Base-by-base conservation (phyloP, 1,140 invertebrate species). In the Frieseomelitta varia region DNA sequence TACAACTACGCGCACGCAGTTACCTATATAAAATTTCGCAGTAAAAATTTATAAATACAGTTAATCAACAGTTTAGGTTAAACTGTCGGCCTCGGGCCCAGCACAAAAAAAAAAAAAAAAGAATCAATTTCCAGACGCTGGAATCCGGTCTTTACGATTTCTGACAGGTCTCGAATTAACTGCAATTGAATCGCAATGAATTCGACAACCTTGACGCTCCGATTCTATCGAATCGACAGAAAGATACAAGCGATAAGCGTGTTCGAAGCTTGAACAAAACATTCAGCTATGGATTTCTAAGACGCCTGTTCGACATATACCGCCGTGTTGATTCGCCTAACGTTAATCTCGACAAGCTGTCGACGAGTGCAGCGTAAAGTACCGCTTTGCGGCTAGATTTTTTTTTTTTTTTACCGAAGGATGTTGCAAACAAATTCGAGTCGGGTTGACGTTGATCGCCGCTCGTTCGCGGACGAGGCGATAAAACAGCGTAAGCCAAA, bases 361-460 rank as follows among this genome's bases (percentile, higher is more conserved):
- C 34, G 67, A 39, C 30, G 39, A 39, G 34, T 10, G 15, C 19
- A 8, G 8, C 24, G 56, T 27, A 21, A 17, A 19, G 21, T 55
- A 55, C 21, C 21, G 51, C 51, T 85, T 80, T n/a, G 39, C 34
- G 27, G 27, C 61, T 53, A 15, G 21, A n/a, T 19, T 19, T 56
- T 19, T 56, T 19, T 6, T 19, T 21, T 86, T 81, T 65, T 77
- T 27, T 11, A 17, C 4, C n/a, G n/a, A 21, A 12, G 2, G 69
- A 47, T 69, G 69, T 47, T 34, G 65, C 24, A 15, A n/a, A 8
- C 73, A 27, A n/a, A 61, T 15, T 68, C 67, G 72, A 82, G 53
- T 47, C 68, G 51, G 58, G 53, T n/a, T 74, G 71, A 73, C 86
- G 71, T 78, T 87, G 81, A 87, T 83, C 65, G 24, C 67, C 24